These are phyloP conservation scores for Apostichopus parvimensis DNA, from an alignment of 35 echinoderm and acorn worm genomes.

Conservation along the genomic window DNA sequence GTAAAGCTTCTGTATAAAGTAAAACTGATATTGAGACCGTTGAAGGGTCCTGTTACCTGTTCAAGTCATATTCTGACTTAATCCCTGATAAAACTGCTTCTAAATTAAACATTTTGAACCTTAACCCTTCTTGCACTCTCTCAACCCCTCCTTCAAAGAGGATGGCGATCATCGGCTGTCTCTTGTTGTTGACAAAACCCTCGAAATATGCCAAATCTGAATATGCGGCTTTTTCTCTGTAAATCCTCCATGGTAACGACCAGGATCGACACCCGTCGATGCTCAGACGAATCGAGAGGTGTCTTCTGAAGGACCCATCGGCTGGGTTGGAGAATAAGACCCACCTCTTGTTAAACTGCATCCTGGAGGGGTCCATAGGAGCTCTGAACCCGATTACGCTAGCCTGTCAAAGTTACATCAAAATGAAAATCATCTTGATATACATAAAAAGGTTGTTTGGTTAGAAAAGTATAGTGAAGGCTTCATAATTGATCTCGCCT, in stretches of 20 bases:
- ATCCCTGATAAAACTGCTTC: constrained; percentile 57
- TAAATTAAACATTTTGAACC: constrained; percentile 64
- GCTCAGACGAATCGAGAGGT: constrained; percentile 92
- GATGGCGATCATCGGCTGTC: constrained; percentile 39
- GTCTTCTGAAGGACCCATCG: constrained; percentile 47
- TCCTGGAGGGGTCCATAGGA: constrained; percentile 50
- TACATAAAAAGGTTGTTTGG: too few relatives aligned
- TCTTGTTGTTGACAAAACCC: constrained; percentile 3
- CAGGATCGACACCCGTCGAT: constrained; percentile 78
- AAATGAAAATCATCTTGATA: too few relatives aligned
- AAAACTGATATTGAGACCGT: too few relatives aligned
- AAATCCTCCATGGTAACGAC: constrained; percentile 73
- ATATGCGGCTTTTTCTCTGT: constrained; percentile 79
- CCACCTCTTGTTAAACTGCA: constrained; percentile 58
- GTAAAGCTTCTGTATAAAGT: too few relatives aligned
- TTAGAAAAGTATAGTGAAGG: too few relatives aligned
- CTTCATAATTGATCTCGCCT: too few relatives aligned
- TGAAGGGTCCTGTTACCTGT: constrained; percentile 27
- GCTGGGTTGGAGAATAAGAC: constrained; percentile 93
- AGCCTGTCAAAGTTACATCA: constrained; percentile 53
- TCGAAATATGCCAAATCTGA: constrained; percentile 84
- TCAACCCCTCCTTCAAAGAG: constrained; percentile 60
- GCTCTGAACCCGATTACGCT: constrained; percentile 86
- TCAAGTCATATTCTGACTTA: constrained; percentile 7
- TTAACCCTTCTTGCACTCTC: constrained; percentile 37